Evolutionary conservation across 1,140 invertebrate genomes (phyloP).

Genomic region (Pseudoatta argentina): DNA sequence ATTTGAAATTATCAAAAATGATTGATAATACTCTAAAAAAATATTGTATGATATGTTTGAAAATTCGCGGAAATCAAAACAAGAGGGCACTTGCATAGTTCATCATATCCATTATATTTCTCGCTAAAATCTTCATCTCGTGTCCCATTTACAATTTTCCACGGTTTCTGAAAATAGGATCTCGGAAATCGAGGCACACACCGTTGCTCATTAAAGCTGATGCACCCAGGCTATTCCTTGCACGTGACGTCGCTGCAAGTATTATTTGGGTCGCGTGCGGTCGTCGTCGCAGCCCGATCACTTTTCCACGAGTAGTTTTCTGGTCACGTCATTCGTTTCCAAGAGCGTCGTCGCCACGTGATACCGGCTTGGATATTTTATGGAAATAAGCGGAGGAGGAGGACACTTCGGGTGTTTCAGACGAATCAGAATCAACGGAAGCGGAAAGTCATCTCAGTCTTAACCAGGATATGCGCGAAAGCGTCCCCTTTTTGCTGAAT

Average conservation of each 20-base stretch:
- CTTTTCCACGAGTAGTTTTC: slow-evolving; percentile 59
- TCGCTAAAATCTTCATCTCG: neutral
- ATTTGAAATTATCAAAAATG: neutral
- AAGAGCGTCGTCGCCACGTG: slow-evolving; percentile 41
- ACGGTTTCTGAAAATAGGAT: slow-evolving; percentile 13
- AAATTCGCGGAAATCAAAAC: neutral
- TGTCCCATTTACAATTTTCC: neutral
- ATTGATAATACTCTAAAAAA: neutral
- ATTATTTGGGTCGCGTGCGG: slow-evolving; percentile 64
- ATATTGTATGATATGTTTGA: neutral
- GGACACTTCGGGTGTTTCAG: slow-evolving; percentile 1
- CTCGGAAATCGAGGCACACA: slow-evolving; percentile 1
- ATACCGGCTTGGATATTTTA: slow-evolving; percentile 31
- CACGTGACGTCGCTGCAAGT: slow-evolving; percentile 34
- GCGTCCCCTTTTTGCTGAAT: neutral
- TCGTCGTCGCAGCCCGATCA: slow-evolving; percentile 24
- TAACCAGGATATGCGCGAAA: neutral
- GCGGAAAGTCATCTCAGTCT: neutral
- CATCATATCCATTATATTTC: neutral
- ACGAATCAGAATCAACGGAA: neutral
- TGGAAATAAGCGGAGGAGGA: slow-evolving; percentile 40
- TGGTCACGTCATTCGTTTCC: slow-evolving; percentile 64
- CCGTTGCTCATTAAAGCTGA: slow-evolving; percentile 19
- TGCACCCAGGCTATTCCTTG: slow-evolving; percentile 1
- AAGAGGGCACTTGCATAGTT: neutral